These are phyloP conservation scores for Aselliscus stoliczkanus DNA, from an alignment of 2,797 vertebrate species.

Conservation along the genomic window DNA sequence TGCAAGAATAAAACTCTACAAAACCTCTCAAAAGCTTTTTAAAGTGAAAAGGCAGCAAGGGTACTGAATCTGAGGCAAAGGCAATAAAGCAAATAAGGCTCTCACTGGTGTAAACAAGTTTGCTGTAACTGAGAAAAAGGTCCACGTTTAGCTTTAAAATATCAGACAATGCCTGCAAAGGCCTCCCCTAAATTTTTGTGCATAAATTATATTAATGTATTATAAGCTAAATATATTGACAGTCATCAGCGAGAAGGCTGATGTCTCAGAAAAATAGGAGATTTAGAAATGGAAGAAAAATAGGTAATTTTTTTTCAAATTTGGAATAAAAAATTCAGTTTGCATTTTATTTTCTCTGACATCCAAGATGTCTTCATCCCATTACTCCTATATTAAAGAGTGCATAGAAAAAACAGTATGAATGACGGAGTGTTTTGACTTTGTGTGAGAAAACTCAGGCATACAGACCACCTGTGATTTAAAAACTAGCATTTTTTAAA, in stretches of 20 bases:
- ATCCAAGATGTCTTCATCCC: not conserved
- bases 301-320: not conserved
- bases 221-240: not conserved
- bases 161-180: not conserved
- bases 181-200: not conserved
- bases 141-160: not conserved
- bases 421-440: not conserved
- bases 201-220: not conserved
- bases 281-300: not conserved
- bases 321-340: not conserved
- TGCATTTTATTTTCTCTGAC: not conserved
- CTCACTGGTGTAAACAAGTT: not conserved
- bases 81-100: not conserved
- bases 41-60: not conserved
- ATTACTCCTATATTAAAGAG: not conserved
- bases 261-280: not conserved
- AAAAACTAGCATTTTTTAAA: not conserved
- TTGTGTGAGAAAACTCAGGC: not conserved
- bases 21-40: not conserved
- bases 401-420: not conserved
- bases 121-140: not conserved
- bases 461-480: not conserved
- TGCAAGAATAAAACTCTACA: not conserved
- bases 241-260: not conserved
- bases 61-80: not conserved